Evolutionary conservation across 1,140 invertebrate genomes (phyloP).

Genomic region (Hycleus phaleratus): DNA sequence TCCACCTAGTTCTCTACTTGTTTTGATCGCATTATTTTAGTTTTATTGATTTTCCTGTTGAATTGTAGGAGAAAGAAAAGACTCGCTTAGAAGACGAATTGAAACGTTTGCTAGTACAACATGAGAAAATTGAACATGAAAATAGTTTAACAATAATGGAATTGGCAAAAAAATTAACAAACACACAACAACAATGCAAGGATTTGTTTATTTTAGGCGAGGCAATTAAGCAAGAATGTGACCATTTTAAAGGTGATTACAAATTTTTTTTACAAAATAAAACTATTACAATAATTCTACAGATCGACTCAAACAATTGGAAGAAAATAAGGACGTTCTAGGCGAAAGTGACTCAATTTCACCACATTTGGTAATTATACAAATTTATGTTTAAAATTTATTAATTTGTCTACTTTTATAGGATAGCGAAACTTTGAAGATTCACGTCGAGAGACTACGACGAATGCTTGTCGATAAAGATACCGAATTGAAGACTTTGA

Average conservation of each 20-base stretch:
- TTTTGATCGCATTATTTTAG: no score
- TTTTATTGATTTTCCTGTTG: conserved; percentile 1
- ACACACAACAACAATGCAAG: conserved; percentile 28
- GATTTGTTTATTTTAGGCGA: conserved; percentile 28
- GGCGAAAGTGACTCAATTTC: no score
- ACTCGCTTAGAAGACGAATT: conserved; percentile 24
- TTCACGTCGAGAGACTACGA: conserved; percentile 23
- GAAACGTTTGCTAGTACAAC: conserved; percentile 18
- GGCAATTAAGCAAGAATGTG: conserved; percentile 28
- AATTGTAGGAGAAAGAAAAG: conserved; percentile 28
- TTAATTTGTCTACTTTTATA: neutral
- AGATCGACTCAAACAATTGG: conserved; percentile 8
- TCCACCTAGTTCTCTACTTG: no score
- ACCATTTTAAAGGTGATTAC: conserved; percentile 25
- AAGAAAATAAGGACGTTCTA: neutral
- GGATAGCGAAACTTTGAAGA: conserved; percentile 13
- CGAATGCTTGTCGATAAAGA: conserved; percentile 31
- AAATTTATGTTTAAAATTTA: no score
- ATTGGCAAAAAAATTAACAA: conserved; percentile 22
- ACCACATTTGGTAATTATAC: no score
- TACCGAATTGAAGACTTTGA: conserved; percentile 24
- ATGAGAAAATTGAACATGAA: conserved; percentile 19
- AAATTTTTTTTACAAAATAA: neutral
- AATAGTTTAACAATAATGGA: conserved; percentile 14
- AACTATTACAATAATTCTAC: neutral